phyloP scores from a whole-genome alignment of 2,113 vertebrate genomes.

The Alosa alosa region DNA sequence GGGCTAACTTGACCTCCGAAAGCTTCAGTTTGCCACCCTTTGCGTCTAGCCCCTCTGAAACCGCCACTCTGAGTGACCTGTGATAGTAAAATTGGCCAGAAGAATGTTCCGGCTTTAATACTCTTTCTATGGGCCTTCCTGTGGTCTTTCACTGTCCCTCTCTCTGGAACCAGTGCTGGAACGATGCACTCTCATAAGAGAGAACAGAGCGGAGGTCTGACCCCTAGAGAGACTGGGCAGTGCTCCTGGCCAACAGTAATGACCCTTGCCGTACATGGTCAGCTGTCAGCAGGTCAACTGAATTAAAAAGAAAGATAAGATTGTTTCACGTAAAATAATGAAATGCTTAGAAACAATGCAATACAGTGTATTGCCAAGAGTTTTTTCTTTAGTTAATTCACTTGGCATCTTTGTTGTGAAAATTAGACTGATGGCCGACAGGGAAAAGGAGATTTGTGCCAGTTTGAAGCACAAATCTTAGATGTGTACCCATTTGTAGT shows the following conservation, averaged over 20 bases:
- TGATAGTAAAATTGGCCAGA: neutral
- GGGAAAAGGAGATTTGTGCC: neutral
- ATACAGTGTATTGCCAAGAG: neutral
- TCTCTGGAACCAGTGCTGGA: neutral
- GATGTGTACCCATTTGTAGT: neutral
- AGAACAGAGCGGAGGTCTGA: neutral
- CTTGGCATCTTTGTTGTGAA: slow-evolving; percentile 2
- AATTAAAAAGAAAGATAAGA: neutral
- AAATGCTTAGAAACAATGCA: neutral
- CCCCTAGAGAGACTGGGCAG: neutral
- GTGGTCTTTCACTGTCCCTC: neutral
- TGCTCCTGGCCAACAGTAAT: neutral
- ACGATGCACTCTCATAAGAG: neutral
- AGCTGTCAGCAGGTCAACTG: neutral
- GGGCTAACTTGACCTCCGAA: neutral
- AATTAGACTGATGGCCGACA: neutral
- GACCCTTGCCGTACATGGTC: neutral
- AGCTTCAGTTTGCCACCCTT: neutral
- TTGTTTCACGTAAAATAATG: neutral
- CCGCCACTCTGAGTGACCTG: neutral
- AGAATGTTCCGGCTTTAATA: neutral
- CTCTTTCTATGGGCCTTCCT: neutral
- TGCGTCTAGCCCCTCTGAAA: neutral
- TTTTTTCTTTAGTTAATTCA: neutral
- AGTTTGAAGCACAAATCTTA: neutral